These are phyloP conservation scores for Megamerina dolium DNA, from an alignment of 2,888 invertebrate genomes.

Conservation along the genomic window DNA sequence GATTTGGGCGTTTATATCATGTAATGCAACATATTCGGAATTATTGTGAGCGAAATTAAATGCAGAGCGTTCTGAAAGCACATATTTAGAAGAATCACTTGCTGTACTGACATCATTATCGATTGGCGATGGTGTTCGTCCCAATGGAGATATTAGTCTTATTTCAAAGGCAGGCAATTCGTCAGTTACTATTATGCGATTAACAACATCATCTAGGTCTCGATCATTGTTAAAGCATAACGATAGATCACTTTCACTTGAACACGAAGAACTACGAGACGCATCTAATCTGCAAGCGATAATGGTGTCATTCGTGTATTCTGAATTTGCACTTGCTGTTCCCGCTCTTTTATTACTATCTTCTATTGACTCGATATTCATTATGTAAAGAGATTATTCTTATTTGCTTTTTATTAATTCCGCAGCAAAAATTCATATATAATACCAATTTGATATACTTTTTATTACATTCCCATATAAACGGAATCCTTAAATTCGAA, in stretches of 20 bases:
- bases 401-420: too few species aligned
- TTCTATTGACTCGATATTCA: too few species aligned
- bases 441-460: too few species aligned
- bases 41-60: slow-evolving; percentile 21
- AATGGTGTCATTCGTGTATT: too few species aligned
- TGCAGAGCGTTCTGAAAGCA: too few species aligned
- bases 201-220: slow-evolving; percentile 26
- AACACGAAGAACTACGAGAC: slow-evolving; percentile 34
- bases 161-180: slow-evolving; percentile 45
- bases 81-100: too few species aligned
- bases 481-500: too few species aligned
- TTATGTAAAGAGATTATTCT: too few species aligned
- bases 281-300: slow-evolving; percentile 32
- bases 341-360: too few species aligned
- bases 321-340: too few species aligned
- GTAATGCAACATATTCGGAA: slow-evolving; percentile 40
- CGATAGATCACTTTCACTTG: slow-evolving; percentile 40
- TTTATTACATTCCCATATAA: too few species aligned
- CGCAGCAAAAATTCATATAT: too few species aligned
- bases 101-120: slow-evolving; percentile 25
- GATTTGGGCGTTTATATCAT: slow-evolving; percentile 45
- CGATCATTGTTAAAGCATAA: slow-evolving; percentile 38
- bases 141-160: slow-evolving; percentile 40
- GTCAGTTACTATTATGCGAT: slow-evolving; percentile 30
- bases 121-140: slow-evolving; percentile 44